Conservation (phyloP, 2,113 vertebrate species). For the Eudorcas thomsonii region DNA sequence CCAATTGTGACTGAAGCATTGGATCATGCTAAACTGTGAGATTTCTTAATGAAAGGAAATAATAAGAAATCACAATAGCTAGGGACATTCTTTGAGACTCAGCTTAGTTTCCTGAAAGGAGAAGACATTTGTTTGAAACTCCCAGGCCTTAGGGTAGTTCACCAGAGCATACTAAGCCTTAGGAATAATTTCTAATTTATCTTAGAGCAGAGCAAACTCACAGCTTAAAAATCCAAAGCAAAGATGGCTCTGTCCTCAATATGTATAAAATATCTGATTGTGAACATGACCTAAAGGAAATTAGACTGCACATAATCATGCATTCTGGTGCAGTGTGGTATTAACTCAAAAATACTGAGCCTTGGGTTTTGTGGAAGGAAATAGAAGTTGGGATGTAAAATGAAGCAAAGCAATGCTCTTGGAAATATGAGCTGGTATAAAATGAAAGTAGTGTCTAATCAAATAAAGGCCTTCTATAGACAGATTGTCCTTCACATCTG, state of each 20-base stretch:
- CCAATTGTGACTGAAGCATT: constrained; percentile 59
- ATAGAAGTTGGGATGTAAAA: too few relatives aligned
- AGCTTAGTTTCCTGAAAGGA: constrained; percentile 63
- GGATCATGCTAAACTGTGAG: constrained; percentile 69
- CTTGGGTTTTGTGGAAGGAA: constrained; percentile 44
- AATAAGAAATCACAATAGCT: constrained; percentile 71
- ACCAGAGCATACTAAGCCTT: constrained; percentile 58
- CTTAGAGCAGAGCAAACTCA: constrained; percentile 59
- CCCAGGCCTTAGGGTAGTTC: constrained; percentile 42
- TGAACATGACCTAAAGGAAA: constrained; percentile 61
- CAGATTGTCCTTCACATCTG: constrained; percentile 45
- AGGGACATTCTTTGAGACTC: constrained; percentile 47
- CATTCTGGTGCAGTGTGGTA: constrained; percentile 37
- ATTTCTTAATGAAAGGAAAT: constrained; percentile 71
- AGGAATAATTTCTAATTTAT: constrained; percentile 64
- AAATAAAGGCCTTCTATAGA: constrained; percentile 40
- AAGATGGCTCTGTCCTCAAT: constrained; percentile 42
- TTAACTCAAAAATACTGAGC: constrained; percentile 52
- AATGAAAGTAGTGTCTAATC: constrained; percentile 62
- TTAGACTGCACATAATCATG: constrained; percentile 42
- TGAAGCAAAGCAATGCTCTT: too few relatives aligned
- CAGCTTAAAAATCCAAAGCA: constrained; percentile 53
- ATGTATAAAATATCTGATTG: constrained; percentile 7
- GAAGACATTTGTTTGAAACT: constrained; percentile 63
- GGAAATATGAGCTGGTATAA: constrained; percentile 48